phyloP scores from a whole-genome alignment of 2,797 vertebrate genomes.

The Pangasius krempfi region DNA sequence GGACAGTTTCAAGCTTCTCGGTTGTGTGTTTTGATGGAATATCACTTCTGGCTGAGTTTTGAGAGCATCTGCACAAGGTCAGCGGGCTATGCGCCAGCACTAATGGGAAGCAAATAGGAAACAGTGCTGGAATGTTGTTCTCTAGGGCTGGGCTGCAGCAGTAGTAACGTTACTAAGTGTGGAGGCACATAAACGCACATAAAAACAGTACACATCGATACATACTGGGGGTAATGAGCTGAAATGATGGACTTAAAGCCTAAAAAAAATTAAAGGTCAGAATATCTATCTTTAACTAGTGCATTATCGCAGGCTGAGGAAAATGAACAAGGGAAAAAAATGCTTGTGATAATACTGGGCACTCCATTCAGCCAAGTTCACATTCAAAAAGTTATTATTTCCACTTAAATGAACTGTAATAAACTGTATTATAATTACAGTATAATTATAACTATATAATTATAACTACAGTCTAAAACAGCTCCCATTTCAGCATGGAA shows the following conservation, averaged over 20 bases:
- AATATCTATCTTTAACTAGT: background rate
- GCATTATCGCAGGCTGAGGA: background rate
- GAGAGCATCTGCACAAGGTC: constrained; percentile 33
- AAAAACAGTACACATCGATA: background rate
- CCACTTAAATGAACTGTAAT: background rate
- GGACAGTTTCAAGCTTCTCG: constrained; percentile 23
- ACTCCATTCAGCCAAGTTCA: background rate
- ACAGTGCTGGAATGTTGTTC: constrained; percentile 40
- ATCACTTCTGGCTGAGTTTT: constrained; percentile 29
- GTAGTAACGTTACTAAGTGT: constrained; percentile 9
- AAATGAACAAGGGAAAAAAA: background rate
- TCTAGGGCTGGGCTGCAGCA: constrained; percentile 13
- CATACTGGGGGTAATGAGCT: background rate
- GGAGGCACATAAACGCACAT: background rate
- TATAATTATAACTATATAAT: background rate
- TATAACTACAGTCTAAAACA: constrained; percentile 62
- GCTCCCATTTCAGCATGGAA: constrained; percentile 54
- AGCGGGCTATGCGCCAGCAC: constrained; percentile 31
- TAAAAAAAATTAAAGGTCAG: no score
- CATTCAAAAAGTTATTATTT: background rate
- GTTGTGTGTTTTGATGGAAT: constrained; percentile 9
- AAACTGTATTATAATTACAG: constrained; percentile 30
- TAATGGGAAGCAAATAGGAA: constrained; percentile 55
- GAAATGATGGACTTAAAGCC: background rate
- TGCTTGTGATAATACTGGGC: background rate